Evolutionary conservation across 1,140 invertebrate species (phyloP).

Genomic region (Manduca sexta): DNA sequence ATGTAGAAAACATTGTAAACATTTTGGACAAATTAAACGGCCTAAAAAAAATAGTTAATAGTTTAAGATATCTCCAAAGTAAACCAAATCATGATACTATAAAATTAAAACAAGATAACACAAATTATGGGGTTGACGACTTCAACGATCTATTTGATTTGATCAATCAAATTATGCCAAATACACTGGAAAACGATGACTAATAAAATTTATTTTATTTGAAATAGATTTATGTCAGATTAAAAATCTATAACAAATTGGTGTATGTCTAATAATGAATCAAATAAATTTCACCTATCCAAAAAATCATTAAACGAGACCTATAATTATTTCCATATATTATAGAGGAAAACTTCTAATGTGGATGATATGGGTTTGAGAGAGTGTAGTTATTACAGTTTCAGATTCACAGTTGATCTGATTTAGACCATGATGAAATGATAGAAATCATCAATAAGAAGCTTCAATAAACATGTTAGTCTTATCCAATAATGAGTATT

Average conservation of each 20-base stretch:
- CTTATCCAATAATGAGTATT: constrained; percentile 50
- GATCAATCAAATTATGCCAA: too few species aligned
- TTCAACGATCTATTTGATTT: background rate
- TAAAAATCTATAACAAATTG: constrained; percentile 42
- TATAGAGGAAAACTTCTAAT: constrained; percentile 40
- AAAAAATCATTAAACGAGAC: constrained; percentile 44
- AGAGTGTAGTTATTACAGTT: constrained; percentile 45
- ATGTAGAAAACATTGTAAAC: constrained; percentile 38
- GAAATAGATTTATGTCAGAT: constrained; percentile 40
- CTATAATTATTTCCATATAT: constrained; percentile 16
- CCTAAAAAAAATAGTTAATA: constrained; percentile 27
- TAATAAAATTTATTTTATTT: constrained; percentile 36
- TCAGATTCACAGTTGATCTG: constrained; percentile 35
- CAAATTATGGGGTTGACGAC: too few species aligned
- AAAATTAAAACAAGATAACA: too few species aligned
- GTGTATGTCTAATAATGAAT: constrained; percentile 61
- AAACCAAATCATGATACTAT: constrained; percentile 29
- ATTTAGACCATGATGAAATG: constrained; percentile 43
- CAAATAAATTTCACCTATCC: constrained; percentile 58
- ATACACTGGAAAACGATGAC: constrained; percentile 9
- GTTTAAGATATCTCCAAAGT: constrained; percentile 36
- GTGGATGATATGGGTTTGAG: constrained; percentile 41
- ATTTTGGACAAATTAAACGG: constrained; percentile 43
- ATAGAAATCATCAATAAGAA: constrained; percentile 41
- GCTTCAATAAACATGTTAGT: constrained; percentile 31